Evolutionary conservation across 2,888 invertebrate species (phyloP).

Genomic region (Elmis aenea): DNA sequence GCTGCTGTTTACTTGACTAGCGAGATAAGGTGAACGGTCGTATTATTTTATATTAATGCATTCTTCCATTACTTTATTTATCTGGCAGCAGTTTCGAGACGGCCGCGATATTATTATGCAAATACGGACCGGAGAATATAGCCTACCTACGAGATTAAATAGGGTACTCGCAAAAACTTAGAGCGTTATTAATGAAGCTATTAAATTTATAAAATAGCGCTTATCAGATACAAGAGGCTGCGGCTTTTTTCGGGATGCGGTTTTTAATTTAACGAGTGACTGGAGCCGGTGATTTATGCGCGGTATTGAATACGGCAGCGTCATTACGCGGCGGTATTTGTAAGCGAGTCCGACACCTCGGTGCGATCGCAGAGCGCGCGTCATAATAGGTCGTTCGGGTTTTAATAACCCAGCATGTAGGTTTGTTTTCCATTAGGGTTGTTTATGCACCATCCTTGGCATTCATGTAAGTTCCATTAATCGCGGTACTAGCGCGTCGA

Average conservation of each 20-base stretch:
- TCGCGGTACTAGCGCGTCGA: conserved; percentile 36
- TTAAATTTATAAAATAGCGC: conserved; percentile 38
- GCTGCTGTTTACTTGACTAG: background rate
- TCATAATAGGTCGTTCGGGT: conserved; percentile 24
- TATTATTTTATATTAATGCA: conserved; percentile 11
- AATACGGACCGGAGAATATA: conserved; percentile 28
- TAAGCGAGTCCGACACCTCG: conserved; percentile 25
- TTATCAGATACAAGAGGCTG: conserved; percentile 37
- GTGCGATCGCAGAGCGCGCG: conserved; percentile 21
- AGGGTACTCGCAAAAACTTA: conserved; percentile 24
- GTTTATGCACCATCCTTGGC: conserved; percentile 39
- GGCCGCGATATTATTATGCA: conserved; percentile 32
- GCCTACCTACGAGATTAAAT: conserved; percentile 33
- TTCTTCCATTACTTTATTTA: conserved; percentile 17
- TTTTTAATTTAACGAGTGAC: conserved; percentile 37
- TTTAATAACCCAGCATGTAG: conserved; percentile 33
- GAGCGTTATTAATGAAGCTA: conserved; percentile 39
- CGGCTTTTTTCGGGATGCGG: conserved; percentile 32
- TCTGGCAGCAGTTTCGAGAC: conserved; percentile 15
- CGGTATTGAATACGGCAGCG: conserved; percentile 32
- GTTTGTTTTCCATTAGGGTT: conserved; percentile 40
- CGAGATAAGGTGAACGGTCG: no score
- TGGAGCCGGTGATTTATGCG: conserved; percentile 35
- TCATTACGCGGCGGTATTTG: conserved; percentile 25
- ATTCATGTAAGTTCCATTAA: conserved; percentile 43